These are phyloP conservation scores for Folsomia candida DNA, from an alignment of 2,888 invertebrate species.

Conservation along the genomic window DNA sequence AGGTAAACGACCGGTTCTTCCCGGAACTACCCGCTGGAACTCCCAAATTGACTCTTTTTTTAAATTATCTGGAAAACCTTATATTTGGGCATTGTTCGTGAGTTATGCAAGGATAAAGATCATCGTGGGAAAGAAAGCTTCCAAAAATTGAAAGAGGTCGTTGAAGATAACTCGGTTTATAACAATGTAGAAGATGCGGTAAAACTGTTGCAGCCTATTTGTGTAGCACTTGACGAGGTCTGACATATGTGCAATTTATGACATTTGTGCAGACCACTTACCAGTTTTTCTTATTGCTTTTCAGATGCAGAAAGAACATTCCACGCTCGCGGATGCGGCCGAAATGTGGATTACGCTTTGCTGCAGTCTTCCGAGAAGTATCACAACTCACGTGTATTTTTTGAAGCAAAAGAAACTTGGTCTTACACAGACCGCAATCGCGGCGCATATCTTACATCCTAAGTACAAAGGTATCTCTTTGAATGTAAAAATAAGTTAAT, in stretches of 20 bases:
- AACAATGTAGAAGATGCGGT: not conserved
- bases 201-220: not conserved
- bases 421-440: not conserved
- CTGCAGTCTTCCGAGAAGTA: not conserved
- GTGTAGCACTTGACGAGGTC: not conserved
- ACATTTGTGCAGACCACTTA: not conserved
- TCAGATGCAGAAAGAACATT: not conserved
- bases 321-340: not conserved
- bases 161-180: not conserved
- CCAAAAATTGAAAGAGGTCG: not conserved
- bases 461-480: not conserved
- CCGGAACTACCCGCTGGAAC: conserved; percentile 30
- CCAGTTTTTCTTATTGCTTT: no score
- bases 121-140: not conserved
- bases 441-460: not conserved
- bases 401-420: not conserved
- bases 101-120: not conserved
- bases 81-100: not conserved
- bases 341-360: not conserved
- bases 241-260: not conserved
- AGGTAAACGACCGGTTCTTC: conserved; percentile 20
- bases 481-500: no score
- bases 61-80: not conserved
- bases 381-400: not conserved
- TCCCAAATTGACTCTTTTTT: conserved; percentile 17